Evolutionary conservation across 2,888 invertebrate genomes (phyloP), one percentile per base, ranked within the genome.

Genomic region (Cotesia congregata): DNA sequence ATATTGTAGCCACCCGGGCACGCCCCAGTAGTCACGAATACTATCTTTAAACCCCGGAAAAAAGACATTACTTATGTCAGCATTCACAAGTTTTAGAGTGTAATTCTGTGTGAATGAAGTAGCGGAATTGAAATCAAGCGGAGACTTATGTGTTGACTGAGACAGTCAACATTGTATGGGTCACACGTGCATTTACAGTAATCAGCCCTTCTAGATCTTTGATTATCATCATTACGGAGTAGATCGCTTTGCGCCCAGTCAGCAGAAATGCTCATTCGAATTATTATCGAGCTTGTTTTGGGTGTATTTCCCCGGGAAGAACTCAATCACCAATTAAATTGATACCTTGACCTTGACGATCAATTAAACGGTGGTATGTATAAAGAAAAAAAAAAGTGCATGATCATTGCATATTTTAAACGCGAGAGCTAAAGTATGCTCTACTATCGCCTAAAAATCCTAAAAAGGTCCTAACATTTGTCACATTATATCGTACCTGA

Each of bases 1-100:
- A n/a, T 40, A 50, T 41, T 38, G 5, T 62, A 50, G 59, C 15
- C 17, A 20, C 12, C 40, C 50, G 40, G 69, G 39, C 75, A 75
- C 75, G 75, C 75, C 77, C 62, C 59, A 15, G n/a, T 72, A 67
- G 67, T 68, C 67, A 62, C 64, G 65, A 38, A 30, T 38, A 71
- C 38, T 12, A 50, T 50, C 6, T 20, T 65, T 65, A 17, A 65
- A 30, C 6, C 30, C 20, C 38, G 9, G 15, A 65, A 65, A 17
- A 65, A 65, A 12, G 20, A 65, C 30, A 65, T 65, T 12, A 50
- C 50, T 50, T 30, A 30, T n/a, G 62, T 6, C 65, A 30, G 7
- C 20, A 65, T 65, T 65, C 38, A 38, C 3, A 65, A 12, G n/a
- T 62, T 15, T 65, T 65, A 6, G 30, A 65, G 38, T 30, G 30